Base-by-base conservation (phyloP, 1,140 invertebrate genomes). In the Lordiphosa collinella region DNA sequence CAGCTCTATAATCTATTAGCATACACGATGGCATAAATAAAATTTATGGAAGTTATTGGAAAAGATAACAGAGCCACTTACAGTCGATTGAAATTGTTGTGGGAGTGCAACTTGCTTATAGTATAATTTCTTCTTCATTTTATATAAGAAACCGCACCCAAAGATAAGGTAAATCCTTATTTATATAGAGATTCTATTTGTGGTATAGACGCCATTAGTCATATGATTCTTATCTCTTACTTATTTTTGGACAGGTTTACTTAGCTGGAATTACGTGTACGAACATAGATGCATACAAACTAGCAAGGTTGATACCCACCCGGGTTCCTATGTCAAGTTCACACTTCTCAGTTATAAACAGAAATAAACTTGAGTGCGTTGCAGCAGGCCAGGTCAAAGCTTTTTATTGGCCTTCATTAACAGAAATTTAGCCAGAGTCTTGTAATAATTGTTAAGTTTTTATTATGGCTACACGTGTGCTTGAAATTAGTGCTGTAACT, bases 281-380 rank as follows among this genome's bases (percentile, higher is more conserved):
- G 18, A 22, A 22, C 18, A 22, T 22, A 5, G 18, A 22, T 22
- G 18, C 18, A 22, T 22, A 22, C 18, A 22, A 5, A 22, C 18
- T 6, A 22, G 1, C 18, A 22, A 22, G 46, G 58, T 52, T 35
- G 22, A 14, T 7, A 18, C 13, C 11, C 38, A 18, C 13, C 11
- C 38, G 29, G 58, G 60, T 63, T 52, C 58, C 58, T 37, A 37
- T 62, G 57, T 53, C 58, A 63, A 63, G 60, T 63, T 63, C 60
- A 52, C 10, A 40, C 53, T 25, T 13, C 25, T 29, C 25, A 29
- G 25, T 29, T 29, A 16, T 49, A 49, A 48, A 46, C 29, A 56
- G 8, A 29, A 29, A 36, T 41, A 36, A 31, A 41, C 13, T 59
- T 41, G 40, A 61, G 37, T 61, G 12, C 13, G 12, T 37, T 7